phyloP scores from a whole-genome alignment of 2,888 invertebrate species.

The Laothoe populi region DNA sequence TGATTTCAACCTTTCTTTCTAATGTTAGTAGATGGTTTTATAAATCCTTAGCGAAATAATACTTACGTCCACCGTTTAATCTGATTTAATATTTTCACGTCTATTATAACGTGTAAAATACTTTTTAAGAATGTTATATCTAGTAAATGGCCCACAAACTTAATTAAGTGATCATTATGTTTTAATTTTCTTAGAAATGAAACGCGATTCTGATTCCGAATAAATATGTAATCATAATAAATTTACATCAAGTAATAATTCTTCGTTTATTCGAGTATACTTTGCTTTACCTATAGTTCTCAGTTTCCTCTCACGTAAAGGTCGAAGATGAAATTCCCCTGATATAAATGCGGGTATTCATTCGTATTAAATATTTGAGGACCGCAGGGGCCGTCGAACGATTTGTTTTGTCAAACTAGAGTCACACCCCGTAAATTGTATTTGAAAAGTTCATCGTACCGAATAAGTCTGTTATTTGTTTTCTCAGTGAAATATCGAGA shows the following conservation, averaged over 20 bases:
- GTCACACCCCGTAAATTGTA: conserved; percentile 9
- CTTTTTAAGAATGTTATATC: no score
- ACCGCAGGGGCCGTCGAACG: conserved; percentile 36
- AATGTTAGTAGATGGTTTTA: conserved; percentile 35
- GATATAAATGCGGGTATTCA: conserved; percentile 60
- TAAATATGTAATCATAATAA: no score
- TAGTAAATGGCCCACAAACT: no score
- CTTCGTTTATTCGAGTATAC: no score
- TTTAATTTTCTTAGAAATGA: no score
- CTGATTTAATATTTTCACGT: no score
- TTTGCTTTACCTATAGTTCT: conserved; percentile 28
- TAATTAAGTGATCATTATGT: no score
- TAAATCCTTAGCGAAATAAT: no score
- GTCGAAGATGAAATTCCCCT: conserved; percentile 57
- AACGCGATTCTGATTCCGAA: no score
- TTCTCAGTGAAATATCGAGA: conserved; percentile 6
- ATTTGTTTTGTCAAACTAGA: conserved; percentile 38
- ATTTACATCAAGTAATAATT: no score
- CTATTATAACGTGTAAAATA: no score
- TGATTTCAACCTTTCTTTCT: conserved; percentile 39
- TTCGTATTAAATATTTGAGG: conserved; percentile 49
- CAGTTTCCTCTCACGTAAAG: conserved; percentile 59
- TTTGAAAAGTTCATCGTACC: conserved; percentile 15
- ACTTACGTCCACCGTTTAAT: no score
- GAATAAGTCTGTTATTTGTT: conserved; percentile 7